Evolutionary conservation across 2,888 invertebrate genomes (phyloP), one percentile per base, ranked within the genome.

Genomic region (Pammene aurita): DNA sequence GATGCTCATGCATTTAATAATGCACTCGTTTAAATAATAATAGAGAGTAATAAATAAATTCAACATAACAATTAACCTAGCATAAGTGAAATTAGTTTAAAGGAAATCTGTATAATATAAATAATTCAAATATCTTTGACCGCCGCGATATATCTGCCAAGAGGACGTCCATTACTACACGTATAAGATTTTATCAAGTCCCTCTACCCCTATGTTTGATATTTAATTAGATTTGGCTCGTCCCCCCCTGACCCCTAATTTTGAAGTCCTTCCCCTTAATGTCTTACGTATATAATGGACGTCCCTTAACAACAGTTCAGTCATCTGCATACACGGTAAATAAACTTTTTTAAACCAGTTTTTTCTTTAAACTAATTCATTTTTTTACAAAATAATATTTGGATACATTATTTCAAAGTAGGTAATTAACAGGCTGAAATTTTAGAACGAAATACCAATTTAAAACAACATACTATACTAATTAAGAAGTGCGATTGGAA

Each of bases 41-140:
- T 74, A 78, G 72, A 72, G 67, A 74, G 71, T 77, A 83, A 83
- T 79, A 79, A 80, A 83, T 83, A 81, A 79, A 70, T 74, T 75
- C 52, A 80, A 80, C 78, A 67, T 78, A 83, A 80, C 77, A 77
- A 72, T 61, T 66, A 76, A 67, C 56, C 67, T 46, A 64, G 64
- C 38, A 42, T 1, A 41, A 50, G 41, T 61, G 2, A 9, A 41
- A 50, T 26, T 38, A 52, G 62, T 52, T 38, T 26, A 61, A 50
- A 50, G 16, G 50, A 62, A 62, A 41, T 26, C 26, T 26, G n/a
- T n/a, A n/a, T n/a, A n/a, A n/a, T n/a, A 26, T 26, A 4, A 26
- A 26, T 26, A 2, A 4, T 26, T 26, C 26, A 26, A 4, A 26
- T 26, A 26, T 2, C 26, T 26, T 26, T 26, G 26, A 26, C 26